phyloP scores from a whole-genome alignment of 2,888 invertebrate genomes.

The Deilephila porcellus region DNA sequence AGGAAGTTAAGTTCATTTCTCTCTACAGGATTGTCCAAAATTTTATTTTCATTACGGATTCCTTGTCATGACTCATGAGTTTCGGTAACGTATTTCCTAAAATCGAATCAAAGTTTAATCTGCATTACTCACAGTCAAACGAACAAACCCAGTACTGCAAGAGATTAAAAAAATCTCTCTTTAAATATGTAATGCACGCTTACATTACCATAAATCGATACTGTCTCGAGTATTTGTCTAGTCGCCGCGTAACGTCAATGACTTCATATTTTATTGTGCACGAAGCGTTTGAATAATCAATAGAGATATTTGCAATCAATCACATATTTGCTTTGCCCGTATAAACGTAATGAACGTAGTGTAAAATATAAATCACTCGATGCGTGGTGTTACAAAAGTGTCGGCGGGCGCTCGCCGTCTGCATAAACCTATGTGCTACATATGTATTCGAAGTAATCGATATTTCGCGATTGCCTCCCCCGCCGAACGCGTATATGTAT shows the following conservation, averaged over 20 bases:
- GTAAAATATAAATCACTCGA: background rate
- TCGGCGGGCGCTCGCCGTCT: conserved; percentile 23
- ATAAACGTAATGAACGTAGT: conserved; percentile 21
- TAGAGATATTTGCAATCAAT: conserved; percentile 24
- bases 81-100: too few species aligned
- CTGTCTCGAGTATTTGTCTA: conserved; percentile 1
- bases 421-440: conserved; percentile 5
- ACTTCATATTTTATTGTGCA: conserved; percentile 4
- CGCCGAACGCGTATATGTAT: conserved; percentile 27
- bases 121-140: too few species aligned
- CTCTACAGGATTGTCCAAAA: background rate
- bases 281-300: conserved; percentile 1
- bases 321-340: background rate
- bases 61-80: too few species aligned
- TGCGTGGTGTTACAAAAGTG: conserved; percentile 20
- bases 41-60: too few species aligned
- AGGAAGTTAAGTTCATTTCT: background rate
- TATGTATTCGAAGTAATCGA: conserved; percentile 58
- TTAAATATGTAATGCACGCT: background rate
- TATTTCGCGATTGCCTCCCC: conserved; percentile 69
- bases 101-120: too few species aligned
- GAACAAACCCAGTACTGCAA: too few species aligned
- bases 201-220: background rate
- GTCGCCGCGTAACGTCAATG: conserved; percentile 4
- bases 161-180: background rate